Evolutionary conservation across 1,140 invertebrate species (phyloP).

Genomic region (Aphelenchoides fujianensis): DNA sequence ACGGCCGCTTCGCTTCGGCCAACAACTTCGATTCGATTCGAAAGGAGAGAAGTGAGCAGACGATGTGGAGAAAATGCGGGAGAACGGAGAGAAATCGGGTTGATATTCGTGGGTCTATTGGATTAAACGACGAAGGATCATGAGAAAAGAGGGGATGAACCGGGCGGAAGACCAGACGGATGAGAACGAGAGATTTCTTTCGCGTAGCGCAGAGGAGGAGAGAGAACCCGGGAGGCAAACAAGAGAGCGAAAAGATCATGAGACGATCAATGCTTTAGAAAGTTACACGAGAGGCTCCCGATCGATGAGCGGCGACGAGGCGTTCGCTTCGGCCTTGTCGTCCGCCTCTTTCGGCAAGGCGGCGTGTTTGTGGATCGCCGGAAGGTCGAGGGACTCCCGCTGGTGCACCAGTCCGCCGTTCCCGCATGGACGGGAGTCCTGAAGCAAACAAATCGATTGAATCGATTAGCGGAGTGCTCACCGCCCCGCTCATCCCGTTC

Average conservation of each 20-base stretch:
- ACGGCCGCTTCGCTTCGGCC: too few relatives aligned
- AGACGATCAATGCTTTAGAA: background rate
- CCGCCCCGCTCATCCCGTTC: background rate
- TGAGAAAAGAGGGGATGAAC: too few relatives aligned
- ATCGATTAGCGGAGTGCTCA: background rate
- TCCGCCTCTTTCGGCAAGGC: background rate
- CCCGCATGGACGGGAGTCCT: constrained; percentile 7
- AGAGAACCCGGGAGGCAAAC: background rate
- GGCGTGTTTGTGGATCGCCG: background rate
- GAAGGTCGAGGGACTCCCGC: background rate
- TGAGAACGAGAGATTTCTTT: background rate
- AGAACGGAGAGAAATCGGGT: background rate
- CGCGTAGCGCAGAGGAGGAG: background rate
- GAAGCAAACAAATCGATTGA: constrained; percentile 17
- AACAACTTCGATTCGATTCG: too few relatives aligned
- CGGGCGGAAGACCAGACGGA: too few relatives aligned
- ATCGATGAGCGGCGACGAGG: background rate
- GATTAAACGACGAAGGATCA: too few relatives aligned
- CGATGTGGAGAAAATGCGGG: constrained; percentile 1
- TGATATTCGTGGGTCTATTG: constrained; percentile 1
- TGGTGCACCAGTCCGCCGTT: constrained; percentile 20
- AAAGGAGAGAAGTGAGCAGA: too few relatives aligned
- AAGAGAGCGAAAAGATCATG: background rate
- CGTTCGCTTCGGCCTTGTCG: background rate
- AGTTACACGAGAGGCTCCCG: constrained; percentile 3